A percentile compares a stretch with the other conserved stretches of the same genome.
Evolutionary conservation across 2,888 invertebrate species (phyloP).

Genomic region (Eurytoma californica): DNA sequence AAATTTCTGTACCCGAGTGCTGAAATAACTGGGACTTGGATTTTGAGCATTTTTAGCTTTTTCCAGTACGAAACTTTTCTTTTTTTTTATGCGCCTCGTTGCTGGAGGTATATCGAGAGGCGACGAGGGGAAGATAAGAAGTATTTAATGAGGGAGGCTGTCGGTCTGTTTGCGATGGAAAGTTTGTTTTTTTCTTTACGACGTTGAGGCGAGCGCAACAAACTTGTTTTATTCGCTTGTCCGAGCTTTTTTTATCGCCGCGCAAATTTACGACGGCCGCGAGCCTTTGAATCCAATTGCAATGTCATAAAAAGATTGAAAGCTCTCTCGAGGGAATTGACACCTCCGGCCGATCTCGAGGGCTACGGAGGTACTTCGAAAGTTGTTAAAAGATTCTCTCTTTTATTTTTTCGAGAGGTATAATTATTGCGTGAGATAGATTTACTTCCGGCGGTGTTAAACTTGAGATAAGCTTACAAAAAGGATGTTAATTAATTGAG

Average conservation of each 20-base stretch:
- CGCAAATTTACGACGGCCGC: constrained; percentile 31
- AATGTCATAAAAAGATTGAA: constrained; percentile 41
- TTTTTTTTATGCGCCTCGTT: too few relatives aligned
- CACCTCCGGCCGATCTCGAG: constrained; percentile 29
- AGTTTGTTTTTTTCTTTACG: not conserved
- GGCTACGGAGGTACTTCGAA: constrained; percentile 1
- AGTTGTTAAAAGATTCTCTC: not conserved
- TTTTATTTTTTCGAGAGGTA: not conserved
- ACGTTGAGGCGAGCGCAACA: not conserved
- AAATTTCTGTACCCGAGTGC: too few relatives aligned
- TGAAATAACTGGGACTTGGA: too few relatives aligned
- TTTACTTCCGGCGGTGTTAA: too few relatives aligned
- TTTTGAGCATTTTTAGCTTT: too few relatives aligned
- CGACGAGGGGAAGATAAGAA: not conserved
- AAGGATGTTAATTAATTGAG: too few relatives aligned
- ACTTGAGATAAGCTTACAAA: too few relatives aligned
- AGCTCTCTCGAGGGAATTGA: constrained; percentile 56
- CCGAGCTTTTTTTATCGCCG: constrained; percentile 20
- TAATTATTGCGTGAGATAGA: too few relatives aligned
- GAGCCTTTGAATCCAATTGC: constrained; percentile 32
- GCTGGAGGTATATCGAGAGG: too few relatives aligned
- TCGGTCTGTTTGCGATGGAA: too few relatives aligned
- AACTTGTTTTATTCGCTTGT: constrained; percentile 32
- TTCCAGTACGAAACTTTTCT: not conserved
- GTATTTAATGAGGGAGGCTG: not conserved